phyloP scores from a whole-genome alignment of 37 sponge, comb jelly and placozoan species.

The Oopsacas minuta region DNA sequence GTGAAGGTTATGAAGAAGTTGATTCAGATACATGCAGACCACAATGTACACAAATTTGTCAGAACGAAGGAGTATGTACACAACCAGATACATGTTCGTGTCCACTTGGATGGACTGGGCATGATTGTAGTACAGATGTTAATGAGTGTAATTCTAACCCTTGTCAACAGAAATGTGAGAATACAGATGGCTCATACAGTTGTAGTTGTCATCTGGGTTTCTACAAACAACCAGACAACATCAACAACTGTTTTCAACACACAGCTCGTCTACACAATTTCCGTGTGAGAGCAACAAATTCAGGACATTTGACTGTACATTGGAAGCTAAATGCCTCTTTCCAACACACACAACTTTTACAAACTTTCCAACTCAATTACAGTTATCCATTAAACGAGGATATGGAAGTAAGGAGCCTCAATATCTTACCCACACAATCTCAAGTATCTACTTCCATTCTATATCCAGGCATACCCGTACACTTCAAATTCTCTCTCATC shows the following conservation, averaged over 20 bases:
- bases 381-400: not conserved
- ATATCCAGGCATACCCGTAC: not conserved
- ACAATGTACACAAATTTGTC: not conserved
- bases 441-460: not conserved
- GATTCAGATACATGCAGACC: not conserved
- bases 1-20: not conserved
- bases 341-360: not conserved
- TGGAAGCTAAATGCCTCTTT: not conserved
- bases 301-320: not conserved
- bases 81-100: not conserved
- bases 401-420: not conserved
- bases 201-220: not conserved
- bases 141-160: not conserved
- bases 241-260: not conserved
- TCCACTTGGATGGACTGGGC: not conserved
- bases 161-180: not conserved
- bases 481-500: not conserved
- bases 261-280: not conserved
- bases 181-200: not conserved
- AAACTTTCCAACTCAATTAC: not conserved
- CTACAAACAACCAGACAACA: not conserved
- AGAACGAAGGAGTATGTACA: not conserved
- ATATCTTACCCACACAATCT: not conserved
- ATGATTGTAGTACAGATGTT: not conserved
- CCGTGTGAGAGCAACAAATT: not conserved